These are phyloP conservation scores for Melolontha melolontha DNA, from an alignment of 2,888 invertebrate species.

Conservation along the genomic window DNA sequence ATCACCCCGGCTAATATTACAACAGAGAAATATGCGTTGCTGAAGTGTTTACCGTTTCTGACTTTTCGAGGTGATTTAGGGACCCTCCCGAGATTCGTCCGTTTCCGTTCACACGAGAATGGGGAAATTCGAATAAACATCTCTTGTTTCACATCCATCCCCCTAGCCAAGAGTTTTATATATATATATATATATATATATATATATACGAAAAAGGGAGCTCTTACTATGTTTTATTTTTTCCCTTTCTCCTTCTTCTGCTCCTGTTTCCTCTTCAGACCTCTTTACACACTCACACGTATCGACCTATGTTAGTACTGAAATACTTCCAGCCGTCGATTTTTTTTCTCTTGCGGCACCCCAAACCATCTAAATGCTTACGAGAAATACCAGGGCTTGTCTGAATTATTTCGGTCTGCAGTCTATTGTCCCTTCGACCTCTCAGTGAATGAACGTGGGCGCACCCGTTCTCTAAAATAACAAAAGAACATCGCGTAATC, in stretches of 20 bases:
- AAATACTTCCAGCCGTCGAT: conserved; percentile 20
- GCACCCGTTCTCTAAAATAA: conserved; percentile 24
- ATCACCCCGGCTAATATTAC: conserved; percentile 21
- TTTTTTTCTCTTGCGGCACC: neutral
- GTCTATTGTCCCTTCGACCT: conserved; percentile 31
- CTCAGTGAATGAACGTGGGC: conserved; percentile 15
- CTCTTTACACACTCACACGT: neutral
- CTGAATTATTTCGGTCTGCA: conserved; percentile 32
- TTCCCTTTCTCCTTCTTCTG: neutral
- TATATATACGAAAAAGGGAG: neutral
- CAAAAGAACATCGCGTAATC: conserved; percentile 22
- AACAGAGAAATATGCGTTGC: conserved; percentile 14
- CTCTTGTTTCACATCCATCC: conserved; percentile 25
- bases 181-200: too few relatives aligned
- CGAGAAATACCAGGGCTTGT: conserved; percentile 21
- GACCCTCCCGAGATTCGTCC: conserved; percentile 13
- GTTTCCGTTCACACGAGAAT: conserved; percentile 18
- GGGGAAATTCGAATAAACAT: conserved; percentile 35
- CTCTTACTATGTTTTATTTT: conserved; percentile 9
- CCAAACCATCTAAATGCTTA: conserved; percentile 7
- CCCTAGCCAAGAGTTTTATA: neutral
- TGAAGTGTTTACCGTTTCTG: conserved; percentile 30
- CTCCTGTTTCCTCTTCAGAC: neutral
- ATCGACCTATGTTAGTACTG: neutral
- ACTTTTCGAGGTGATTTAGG: conserved; percentile 24